A percentile compares a stretch with the other conserved stretches of the same genome.
These are phyloP conservation scores for Nematolebias whitei DNA, from an alignment of 2,113 vertebrate genomes.

Conservation along the genomic window DNA sequence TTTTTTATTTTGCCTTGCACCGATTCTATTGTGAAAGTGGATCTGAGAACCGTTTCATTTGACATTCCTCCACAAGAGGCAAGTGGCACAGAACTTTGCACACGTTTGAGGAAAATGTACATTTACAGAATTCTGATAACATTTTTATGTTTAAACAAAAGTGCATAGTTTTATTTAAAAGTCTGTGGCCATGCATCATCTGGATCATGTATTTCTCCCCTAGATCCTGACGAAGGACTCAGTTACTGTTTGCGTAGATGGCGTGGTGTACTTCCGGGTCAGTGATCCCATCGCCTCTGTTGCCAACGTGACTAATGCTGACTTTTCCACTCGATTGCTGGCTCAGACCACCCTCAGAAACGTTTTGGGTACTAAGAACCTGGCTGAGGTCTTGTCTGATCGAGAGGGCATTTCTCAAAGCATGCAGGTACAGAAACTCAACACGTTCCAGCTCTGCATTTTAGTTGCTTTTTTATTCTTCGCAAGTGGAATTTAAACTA, in stretches of 20 bases:
- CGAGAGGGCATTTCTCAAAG: constrained; percentile 85
- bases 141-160: not conserved
- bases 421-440: constrained; percentile 82
- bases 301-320: constrained; percentile 84
- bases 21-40: constrained; percentile 92
- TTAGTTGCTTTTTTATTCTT: not conserved
- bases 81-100: not conserved
- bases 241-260: constrained; percentile 86
- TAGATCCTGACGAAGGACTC: constrained; percentile 91
- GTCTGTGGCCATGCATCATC: not conserved
- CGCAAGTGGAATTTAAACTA: no score
- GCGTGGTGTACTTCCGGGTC: constrained; percentile 88
- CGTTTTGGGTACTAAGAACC: constrained; percentile 87
- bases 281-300: constrained; percentile 84
- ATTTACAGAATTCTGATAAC: not conserved
- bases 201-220: not conserved
- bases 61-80: constrained; percentile 99
- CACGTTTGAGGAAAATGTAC: not conserved
- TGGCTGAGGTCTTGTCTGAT: constrained; percentile 85
- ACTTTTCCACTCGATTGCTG: constrained; percentile 85
- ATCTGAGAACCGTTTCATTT: constrained; percentile 95
- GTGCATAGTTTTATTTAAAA: no score
- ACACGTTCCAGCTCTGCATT: not conserved
- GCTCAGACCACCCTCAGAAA: constrained; percentile 90
- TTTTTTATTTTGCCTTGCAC: constrained; percentile 95